Evolutionary conservation across 2,797 vertebrate genomes (phyloP).

Genomic region (Apogon talboti): DNA sequence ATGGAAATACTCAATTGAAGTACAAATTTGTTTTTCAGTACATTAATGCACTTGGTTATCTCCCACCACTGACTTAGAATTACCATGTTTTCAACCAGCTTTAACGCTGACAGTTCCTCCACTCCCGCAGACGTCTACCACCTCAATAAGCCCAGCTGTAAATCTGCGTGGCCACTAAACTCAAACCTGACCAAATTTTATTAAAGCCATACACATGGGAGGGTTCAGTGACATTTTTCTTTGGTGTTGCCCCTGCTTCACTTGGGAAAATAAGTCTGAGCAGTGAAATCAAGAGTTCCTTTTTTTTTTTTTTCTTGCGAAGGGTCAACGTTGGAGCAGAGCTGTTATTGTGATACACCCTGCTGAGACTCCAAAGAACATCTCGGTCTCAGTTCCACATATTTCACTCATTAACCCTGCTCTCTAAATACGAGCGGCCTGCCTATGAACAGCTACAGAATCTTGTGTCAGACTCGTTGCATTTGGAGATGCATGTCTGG

Average conservation of each 20-base stretch:
- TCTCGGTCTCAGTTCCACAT: conserved; percentile 45
- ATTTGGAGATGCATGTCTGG: conserved; percentile 13
- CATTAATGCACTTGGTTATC: no score
- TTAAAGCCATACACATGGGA: conserved; percentile 49
- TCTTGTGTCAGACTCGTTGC: conserved; percentile 23
- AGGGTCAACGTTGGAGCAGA: conserved; percentile 42
- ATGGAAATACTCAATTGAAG: no score
- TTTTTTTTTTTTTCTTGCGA: not conserved
- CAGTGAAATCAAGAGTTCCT: conserved; percentile 32
- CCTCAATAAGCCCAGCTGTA: conserved; percentile 33
- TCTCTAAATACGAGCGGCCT: conserved; percentile 29
- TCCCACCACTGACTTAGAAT: not conserved
- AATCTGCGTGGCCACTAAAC: conserved; percentile 47
- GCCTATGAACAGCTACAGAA: conserved; percentile 5
- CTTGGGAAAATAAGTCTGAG: conserved; percentile 38
- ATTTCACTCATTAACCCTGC: conserved; percentile 55
- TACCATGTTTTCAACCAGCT: conserved; percentile 22
- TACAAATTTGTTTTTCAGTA: no score
- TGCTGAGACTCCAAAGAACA: conserved; percentile 56
- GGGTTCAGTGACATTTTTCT: conserved; percentile 48
- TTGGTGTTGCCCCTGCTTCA: conserved; percentile 22
- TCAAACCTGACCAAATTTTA: conserved; percentile 50
- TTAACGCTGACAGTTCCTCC: conserved; percentile 25
- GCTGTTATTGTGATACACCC: conserved; percentile 59
- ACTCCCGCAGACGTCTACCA: conserved; percentile 1